These are phyloP conservation scores for Pelobates fuscus DNA, from an alignment of 2,113 vertebrate genomes.

Conservation along the genomic window DNA sequence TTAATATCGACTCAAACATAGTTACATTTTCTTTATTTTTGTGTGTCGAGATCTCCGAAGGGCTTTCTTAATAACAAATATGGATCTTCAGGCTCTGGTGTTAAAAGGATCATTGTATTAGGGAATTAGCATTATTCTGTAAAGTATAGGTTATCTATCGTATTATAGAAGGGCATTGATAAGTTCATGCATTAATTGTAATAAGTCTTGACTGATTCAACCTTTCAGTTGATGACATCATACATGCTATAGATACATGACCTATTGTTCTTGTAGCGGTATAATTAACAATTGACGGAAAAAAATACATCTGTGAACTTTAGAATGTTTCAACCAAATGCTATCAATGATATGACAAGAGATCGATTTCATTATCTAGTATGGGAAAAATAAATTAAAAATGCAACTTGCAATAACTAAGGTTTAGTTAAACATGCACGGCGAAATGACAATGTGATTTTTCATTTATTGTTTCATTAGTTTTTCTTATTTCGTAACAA, in stretches of 20 bases:
- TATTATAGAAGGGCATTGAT: neutral
- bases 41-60: constrained; percentile 9
- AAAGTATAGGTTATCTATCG: neutral
- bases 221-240: constrained; percentile 29
- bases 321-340: constrained; percentile 20
- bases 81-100: constrained; percentile 25
- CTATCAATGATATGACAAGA: constrained; percentile 11
- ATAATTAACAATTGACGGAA: constrained; percentile 4
- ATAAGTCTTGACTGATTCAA: constrained; percentile 18
- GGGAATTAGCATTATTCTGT: constrained; percentile 2
- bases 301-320: neutral
- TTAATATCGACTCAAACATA: neutral
- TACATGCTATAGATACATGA: neutral
- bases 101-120: constrained; percentile 31
- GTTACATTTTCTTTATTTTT: constrained; percentile 26
- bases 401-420: neutral
- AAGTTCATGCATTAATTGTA: constrained; percentile 15
- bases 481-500: no score
- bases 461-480: no score
- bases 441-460: no score
- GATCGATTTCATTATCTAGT: neutral
- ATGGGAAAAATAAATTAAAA: neutral
- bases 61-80: constrained; percentile 29
- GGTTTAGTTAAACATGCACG: no score
- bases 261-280: neutral